Percentiles rank a stretch among this genome's conserved stretches.
These are phyloP conservation scores for Cichlasoma orientale DNA, from an alignment of 2,797 vertebrate genomes.

Conservation along the genomic window DNA sequence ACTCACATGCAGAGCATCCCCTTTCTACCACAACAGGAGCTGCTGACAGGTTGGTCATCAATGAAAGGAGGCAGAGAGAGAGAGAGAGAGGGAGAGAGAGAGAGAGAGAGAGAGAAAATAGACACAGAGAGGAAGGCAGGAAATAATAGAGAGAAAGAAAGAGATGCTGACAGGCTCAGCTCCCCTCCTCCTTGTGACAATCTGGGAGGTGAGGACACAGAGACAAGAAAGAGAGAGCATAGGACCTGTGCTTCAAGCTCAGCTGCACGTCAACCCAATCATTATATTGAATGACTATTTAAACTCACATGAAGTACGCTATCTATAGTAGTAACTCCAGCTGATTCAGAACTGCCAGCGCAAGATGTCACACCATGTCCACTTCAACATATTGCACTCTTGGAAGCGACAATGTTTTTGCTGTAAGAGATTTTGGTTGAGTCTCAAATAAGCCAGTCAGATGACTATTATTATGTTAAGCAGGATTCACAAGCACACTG, in stretches of 20 bases:
- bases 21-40: slow-evolving; percentile 63
- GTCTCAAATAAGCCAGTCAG: neutral
- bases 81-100: slow-evolving; percentile 8
- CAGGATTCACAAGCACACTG: neutral
- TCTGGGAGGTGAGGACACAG: slow-evolving; percentile 67
- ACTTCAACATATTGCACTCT: slow-evolving; percentile 20
- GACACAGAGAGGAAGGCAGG: slow-evolving; percentile 17
- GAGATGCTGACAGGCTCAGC: slow-evolving; percentile 55
- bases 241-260: slow-evolving; percentile 63
- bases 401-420: slow-evolving; percentile 20
- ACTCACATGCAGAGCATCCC: slow-evolving; percentile 47
- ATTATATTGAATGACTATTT: slow-evolving; percentile 56
- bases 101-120: neutral
- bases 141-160: slow-evolving; percentile 44
- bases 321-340: slow-evolving; percentile 40
- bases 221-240: slow-evolving; percentile 48
- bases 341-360: slow-evolving; percentile 47
- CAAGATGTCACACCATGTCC: slow-evolving; percentile 27
- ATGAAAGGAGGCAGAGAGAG: slow-evolving; percentile 54
- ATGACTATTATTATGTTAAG: slow-evolving; percentile 1
- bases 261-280: slow-evolving; percentile 71
- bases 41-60: slow-evolving; percentile 73
- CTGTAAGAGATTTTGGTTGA: neutral
- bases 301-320: slow-evolving; percentile 54
- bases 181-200: slow-evolving; percentile 58